These are phyloP conservation scores for Trichosurus vulpecula DNA, from an alignment of 2,797 vertebrate genomes.

Conservation along the genomic window DNA sequence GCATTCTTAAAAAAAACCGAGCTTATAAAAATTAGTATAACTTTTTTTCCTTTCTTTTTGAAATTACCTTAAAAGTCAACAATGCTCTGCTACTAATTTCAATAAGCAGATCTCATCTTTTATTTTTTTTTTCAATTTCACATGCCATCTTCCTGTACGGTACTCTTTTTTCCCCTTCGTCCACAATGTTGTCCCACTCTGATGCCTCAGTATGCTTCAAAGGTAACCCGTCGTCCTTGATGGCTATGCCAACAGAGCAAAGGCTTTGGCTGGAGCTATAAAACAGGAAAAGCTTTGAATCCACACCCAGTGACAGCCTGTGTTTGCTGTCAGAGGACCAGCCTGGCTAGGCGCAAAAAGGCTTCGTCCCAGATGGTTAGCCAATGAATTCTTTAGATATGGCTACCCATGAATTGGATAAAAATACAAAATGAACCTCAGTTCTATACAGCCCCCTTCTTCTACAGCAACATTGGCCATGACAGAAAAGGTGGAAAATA, in stretches of 20 bases:
- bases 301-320: neutral
- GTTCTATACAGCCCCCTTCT: neutral
- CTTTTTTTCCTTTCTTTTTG: neutral
- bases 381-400: neutral
- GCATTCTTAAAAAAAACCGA: neutral
- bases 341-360: neutral
- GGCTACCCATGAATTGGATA: neutral
- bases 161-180: neutral
- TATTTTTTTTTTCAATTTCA: neutral
- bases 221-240: neutral
- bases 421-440: neutral
- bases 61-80: neutral
- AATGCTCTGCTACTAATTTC: neutral
- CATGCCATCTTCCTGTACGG: neutral
- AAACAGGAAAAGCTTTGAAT: neutral
- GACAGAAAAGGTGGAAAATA: neutral
- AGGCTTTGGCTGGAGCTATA: neutral
- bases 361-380: neutral
- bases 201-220: neutral
- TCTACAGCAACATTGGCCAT: neutral
- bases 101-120: neutral
- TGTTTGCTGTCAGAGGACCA: neutral
- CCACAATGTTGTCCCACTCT: neutral
- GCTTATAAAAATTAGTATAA: neutral
- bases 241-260: neutral